Percentiles rank a stretch among this genome's conserved stretches.
Conservation (phyloP, 2,797 vertebrate species). For the Hippocampus kuda region DNA sequence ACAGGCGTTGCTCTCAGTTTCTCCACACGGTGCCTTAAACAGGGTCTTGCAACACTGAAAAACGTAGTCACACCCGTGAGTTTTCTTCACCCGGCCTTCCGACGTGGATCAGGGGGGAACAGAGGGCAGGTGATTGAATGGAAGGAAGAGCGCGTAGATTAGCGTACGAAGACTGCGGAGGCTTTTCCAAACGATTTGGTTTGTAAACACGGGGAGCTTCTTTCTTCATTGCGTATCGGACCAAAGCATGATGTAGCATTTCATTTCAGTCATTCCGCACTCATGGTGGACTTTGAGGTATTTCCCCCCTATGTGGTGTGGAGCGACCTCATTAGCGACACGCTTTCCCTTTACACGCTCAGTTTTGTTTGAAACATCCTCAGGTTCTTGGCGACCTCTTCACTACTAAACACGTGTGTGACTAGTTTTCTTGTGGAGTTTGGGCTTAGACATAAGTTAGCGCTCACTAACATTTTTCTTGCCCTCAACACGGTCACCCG, state of each 20-base stretch:
- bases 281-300: neutral
- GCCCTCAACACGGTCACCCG: neutral
- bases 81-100: neutral
- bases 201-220: neutral
- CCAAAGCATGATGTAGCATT: slow-evolving; percentile 5
- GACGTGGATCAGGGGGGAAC: neutral
- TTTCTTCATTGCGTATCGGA: neutral
- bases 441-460: neutral
- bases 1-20: neutral
- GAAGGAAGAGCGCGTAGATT: neutral
- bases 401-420: neutral
- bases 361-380: neutral
- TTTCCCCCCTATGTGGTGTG: slow-evolving; percentile 14
- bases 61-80: neutral
- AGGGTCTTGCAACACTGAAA: neutral
- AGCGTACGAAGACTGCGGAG: neutral
- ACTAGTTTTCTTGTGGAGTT: neutral
- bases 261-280: slow-evolving; percentile 13
- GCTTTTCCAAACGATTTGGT: neutral
- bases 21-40: slow-evolving; percentile 41
- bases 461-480: neutral
- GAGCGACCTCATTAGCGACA: slow-evolving; percentile 47
- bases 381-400: slow-evolving; percentile 2
- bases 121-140: neutral
- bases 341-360: slow-evolving; percentile 15